Evolutionary conservation across 2,888 invertebrate genomes (phyloP), one percentile per base, ranked within the genome.

Genomic region (Dascillus cervinus): DNA sequence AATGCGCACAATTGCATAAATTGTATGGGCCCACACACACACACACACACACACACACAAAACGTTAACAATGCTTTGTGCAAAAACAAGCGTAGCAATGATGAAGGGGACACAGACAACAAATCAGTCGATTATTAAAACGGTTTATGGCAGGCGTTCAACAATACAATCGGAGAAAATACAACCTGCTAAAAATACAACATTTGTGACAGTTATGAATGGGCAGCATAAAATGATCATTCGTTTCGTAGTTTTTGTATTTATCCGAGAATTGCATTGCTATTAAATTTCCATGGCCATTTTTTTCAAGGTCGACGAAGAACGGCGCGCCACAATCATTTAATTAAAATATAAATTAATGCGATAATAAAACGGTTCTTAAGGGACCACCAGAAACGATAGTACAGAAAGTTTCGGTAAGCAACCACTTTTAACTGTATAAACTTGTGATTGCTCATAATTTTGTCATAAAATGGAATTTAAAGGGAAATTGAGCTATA

Each of bases 251-350:
- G 49, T 54, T 55, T 56, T 56, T 56, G 49, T 46, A 42, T 39
- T 47, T 51, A 55, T 52, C 52, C 50, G 47, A 47, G 54, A 52
- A 56, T 55, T 56, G 54, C 53, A 46, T 47, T 41, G 45, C 55
- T 54, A 57, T 59, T 58, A 58, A 58, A 60, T 58, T 60, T 60
- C 57, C 53, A 52, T 55, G 53, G 45, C 47, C 47, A 49, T 56
- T 56, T n/a, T n/a, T n/a, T n/a, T n/a, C n/a, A n/a, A n/a, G n/a
- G n/a, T n/a, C n/a, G n/a, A n/a, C n/a, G n/a, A n/a, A n/a, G n/a
- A n/a, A n/a, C n/a, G n/a, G n/a, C n/a, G n/a, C n/a, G n/a, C n/a
- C n/a, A n/a, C n/a, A n/a, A n/a, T n/a, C n/a, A n/a, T n/a, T n/a
- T n/a, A n/a, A n/a, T n/a, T n/a, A n/a, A n/a, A n/a, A n/a, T n/a